Conservation (phyloP, 30 jellyfish, hydroid and myxozoan genomes). For the Turritopsis dohrnii region DNA sequence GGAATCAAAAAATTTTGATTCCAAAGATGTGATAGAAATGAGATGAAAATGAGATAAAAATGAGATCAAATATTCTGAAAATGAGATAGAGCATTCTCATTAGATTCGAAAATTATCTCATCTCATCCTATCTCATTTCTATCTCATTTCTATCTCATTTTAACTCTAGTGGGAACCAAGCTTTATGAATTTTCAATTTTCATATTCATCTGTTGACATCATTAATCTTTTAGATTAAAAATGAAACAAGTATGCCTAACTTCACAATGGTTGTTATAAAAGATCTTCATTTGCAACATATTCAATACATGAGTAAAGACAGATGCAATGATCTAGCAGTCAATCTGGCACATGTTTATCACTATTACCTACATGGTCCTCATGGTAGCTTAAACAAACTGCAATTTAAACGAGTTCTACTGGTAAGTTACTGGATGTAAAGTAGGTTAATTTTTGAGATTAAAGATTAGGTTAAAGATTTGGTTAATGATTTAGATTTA, state of each 20-base stretch:
- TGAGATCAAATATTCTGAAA: too few species aligned
- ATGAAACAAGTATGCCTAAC: neutral
- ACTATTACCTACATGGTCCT: conserved; percentile 19
- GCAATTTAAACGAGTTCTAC: conserved; percentile 8
- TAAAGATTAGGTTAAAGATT: neutral
- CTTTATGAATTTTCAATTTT: too few species aligned
- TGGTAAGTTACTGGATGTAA: neutral
- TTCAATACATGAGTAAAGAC: conserved; percentile 10
- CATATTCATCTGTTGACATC: too few species aligned
- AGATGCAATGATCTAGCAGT: conserved; percentile 9
- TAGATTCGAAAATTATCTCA: too few species aligned
- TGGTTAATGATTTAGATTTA: too few species aligned
- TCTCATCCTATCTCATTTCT: too few species aligned
- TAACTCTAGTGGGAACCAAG: too few species aligned
- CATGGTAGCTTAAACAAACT: conserved; percentile 14
- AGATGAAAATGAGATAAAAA: too few species aligned
- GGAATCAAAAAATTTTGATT: too few species aligned
- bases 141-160: too few species aligned
- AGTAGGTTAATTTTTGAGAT: neutral
- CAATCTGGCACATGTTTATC: conserved; percentile 31
- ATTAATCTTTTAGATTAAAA: conserved; percentile 7
- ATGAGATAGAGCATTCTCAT: too few species aligned
- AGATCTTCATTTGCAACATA: conserved; percentile 2
- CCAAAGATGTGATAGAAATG: too few species aligned
- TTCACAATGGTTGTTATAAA: conserved; percentile 24